These are phyloP conservation scores for Perizoma flavofasciatum DNA, from an alignment of 2,888 invertebrate genomes.

Conservation along the genomic window DNA sequence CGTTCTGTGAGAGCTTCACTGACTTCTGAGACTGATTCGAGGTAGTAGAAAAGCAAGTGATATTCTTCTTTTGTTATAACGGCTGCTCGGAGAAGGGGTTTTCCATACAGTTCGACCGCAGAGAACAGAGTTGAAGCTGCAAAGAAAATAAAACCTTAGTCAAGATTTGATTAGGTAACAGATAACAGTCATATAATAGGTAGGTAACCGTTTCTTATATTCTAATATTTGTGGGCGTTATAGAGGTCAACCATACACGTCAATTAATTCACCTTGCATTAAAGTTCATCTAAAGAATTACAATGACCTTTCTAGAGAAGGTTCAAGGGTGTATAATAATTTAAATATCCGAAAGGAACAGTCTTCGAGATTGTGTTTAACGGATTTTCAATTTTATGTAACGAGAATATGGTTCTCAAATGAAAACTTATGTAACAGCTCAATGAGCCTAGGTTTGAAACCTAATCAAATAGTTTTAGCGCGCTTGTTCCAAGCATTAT, in stretches of 20 bases:
- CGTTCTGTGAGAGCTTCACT: conserved; percentile 77
- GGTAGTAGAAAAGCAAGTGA: conserved; percentile 79
- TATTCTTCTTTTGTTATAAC: conserved; percentile 81
- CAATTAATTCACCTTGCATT: conserved; percentile 66
- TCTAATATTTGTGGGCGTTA: conserved; percentile 52
- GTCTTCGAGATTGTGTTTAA: conserved; percentile 11
- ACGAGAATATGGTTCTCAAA: conserved; percentile 14
- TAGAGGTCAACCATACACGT: conserved; percentile 57
- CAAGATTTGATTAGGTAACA: conserved; percentile 22
- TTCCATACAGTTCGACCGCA: conserved; percentile 86
- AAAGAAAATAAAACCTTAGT: conserved; percentile 58
- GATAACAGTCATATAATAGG: conserved; percentile 26
- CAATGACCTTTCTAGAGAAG: conserved; percentile 58
- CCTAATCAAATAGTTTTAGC: conserved; percentile 30
- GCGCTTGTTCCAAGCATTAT: conserved; percentile 19
- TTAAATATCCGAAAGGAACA: conserved; percentile 26
- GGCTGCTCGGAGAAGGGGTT: conserved; percentile 81
- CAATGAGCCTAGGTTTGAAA: conserved; percentile 18
- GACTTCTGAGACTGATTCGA: conserved; percentile 78
- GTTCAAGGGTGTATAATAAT: conserved; percentile 39
- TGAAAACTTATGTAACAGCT: background rate
- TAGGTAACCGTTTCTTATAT: conserved; percentile 39
- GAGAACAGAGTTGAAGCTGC: conserved; percentile 83
- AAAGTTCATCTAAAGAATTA: conserved; percentile 59
- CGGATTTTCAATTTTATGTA: conserved; percentile 17